Evolutionary conservation across 2,888 invertebrate species (phyloP).

Genomic region (Heliconius hortense): DNA sequence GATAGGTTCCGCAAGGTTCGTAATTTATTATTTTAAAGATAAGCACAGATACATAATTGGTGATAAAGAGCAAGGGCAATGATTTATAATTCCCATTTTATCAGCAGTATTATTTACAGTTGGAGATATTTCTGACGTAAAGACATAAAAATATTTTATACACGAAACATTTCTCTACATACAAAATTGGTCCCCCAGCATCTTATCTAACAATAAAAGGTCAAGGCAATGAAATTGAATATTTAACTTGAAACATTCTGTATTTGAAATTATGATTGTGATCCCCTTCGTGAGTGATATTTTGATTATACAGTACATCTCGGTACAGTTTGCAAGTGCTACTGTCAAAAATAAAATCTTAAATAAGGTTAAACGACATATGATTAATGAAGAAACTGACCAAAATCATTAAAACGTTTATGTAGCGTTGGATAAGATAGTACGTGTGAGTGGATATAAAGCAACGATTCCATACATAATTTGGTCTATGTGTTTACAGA

Average conservation of each 20-base stretch:
- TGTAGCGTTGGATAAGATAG: conserved; percentile 39
- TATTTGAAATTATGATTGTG: conserved; percentile 16
- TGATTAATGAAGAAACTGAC: conserved; percentile 15
- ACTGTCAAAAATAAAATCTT: background rate
- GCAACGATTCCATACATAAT: conserved; percentile 46
- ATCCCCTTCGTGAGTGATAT: background rate
- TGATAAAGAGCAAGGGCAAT: conserved; percentile 68
- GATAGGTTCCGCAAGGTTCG: conserved; percentile 35
- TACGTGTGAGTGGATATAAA: conserved; percentile 38
- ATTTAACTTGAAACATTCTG: background rate
- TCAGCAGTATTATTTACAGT: conserved; percentile 31
- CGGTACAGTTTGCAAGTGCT: background rate
- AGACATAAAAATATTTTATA: conserved; percentile 20
- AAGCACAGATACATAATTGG: conserved; percentile 50
- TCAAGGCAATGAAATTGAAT: conserved; percentile 15
- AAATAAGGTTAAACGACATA: background rate
- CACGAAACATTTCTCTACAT: background rate
- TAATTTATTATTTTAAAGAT: conserved; percentile 39
- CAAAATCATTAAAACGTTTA: conserved; percentile 18
- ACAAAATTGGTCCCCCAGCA: conserved; percentile 36
- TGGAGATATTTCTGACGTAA: conserved; percentile 22
- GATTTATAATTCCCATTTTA: conserved; percentile 61
- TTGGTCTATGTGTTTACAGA: conserved; percentile 63
- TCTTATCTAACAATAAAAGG: conserved; percentile 18
- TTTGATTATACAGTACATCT: background rate